Percentiles rank a stretch among this genome's conserved stretches.
These are phyloP conservation scores for Ornithorhynchus anatinus DNA, from an alignment of 2,113 vertebrate genomes.

Conservation along the genomic window DNA sequence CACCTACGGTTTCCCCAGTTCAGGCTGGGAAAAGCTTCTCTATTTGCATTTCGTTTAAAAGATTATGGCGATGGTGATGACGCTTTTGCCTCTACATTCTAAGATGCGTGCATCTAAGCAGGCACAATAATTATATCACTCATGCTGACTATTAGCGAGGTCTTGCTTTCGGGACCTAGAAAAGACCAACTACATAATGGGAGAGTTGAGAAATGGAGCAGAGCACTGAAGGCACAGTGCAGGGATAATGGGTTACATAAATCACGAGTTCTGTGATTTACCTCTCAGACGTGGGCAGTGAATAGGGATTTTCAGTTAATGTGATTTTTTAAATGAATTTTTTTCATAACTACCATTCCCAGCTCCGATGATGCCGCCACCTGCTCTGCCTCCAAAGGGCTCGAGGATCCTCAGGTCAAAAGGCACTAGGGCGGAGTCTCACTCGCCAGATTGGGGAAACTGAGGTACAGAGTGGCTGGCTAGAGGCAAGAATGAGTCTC, in stretches of 20 bases:
- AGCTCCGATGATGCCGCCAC: too few species aligned
- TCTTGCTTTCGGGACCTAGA: slow-evolving; percentile 33
- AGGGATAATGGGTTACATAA: slow-evolving; percentile 48
- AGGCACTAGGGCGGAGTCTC: too few species aligned
- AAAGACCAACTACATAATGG: slow-evolving; percentile 30
- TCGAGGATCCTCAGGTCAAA: too few species aligned
- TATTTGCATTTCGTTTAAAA: too few species aligned
- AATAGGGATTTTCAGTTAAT: slow-evolving; percentile 27
- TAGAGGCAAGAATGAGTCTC: too few species aligned
- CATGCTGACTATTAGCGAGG: slow-evolving; percentile 42
- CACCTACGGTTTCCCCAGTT: neutral
- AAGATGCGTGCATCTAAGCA: too few species aligned
- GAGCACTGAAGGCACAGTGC: neutral
- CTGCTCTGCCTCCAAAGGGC: too few species aligned
- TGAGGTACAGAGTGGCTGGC: too few species aligned
- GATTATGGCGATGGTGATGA: too few species aligned
- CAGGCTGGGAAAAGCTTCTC: too few species aligned
- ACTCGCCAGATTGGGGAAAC: too few species aligned
- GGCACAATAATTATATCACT: slow-evolving; percentile 38
- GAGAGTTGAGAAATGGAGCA: slow-evolving; percentile 30
- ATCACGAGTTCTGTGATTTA: slow-evolving; percentile 41
- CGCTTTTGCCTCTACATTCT: too few species aligned
- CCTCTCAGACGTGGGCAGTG: slow-evolving; percentile 14
- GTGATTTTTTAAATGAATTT: slow-evolving; percentile 45
- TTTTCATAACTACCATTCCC: slow-evolving; percentile 25